Base-by-base conservation (phyloP, 2,797 vertebrate species). In the Enteromius fasciolatus region DNA sequence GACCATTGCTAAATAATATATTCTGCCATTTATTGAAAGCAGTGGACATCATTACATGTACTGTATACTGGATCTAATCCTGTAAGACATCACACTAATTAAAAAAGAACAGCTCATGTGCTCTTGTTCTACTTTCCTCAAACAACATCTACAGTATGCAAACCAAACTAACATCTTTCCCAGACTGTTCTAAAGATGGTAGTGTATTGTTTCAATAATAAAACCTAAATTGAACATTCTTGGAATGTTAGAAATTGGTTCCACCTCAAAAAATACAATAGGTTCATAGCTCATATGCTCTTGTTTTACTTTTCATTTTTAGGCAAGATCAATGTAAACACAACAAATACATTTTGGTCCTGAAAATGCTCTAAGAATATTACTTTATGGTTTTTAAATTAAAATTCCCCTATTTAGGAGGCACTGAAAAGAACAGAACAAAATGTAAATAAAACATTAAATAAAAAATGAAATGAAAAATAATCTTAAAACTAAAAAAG, bases 41-140 rank as follows among this genome's bases (percentile, higher is more conserved):
- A 31, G 5, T 17, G 63, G 66, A 39, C 31, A 76, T 52, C 41
- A 23, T 20, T 52, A n/a, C 18, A 28, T 41, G 28, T 74, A 23
- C 31, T 68, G 36, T 36, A 23, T 39, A 48, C 10, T 25, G 4
- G 14, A 31, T 73, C 15, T 50, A 8, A 52, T 78, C n/a, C 54
- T 59, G 57, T 25, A 59, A 59, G 41, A 63, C 57, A 72, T 57
- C 74, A 61, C 41, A 41, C 11, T 33, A 46, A 46, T 54, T 54
- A 46, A 76, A 76, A 54, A 76, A 57, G 50, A 76, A 66, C 48
- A 54, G 54, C 33, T 44, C 7, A 31, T 39, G 18, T 46, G 18
- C 36, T 25, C 36, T 66, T 74, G 4, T 14, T 28, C 10, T n/a
- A 50, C 39, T 52, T 23, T 59, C 18, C 39, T 41, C 18, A 72